Conservation (phyloP, 1,140 invertebrate species). For the Diorhabda sublineata region DNA sequence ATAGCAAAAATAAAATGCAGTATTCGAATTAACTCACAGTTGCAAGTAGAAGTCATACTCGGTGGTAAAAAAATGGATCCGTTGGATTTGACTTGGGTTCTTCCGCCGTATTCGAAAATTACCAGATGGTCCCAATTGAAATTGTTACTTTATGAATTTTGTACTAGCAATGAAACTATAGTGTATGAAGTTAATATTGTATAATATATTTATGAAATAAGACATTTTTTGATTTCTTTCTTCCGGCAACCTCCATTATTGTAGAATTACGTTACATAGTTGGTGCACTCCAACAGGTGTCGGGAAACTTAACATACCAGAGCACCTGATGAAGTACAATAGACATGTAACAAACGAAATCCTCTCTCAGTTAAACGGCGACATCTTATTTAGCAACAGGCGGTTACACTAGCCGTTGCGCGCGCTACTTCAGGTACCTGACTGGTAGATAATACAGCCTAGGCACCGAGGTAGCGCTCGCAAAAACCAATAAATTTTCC, state of each 20-base stretch:
- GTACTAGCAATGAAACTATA: neutral
- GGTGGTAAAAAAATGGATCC: slow-evolving; percentile 16
- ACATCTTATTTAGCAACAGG: neutral
- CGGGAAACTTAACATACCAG: slow-evolving; percentile 80
- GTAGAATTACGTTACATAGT: slow-evolving; percentile 55
- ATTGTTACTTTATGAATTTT: slow-evolving; percentile 6
- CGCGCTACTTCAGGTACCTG: slow-evolving; percentile 98
- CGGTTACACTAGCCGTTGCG: slow-evolving; percentile 54
- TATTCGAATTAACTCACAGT: slow-evolving; percentile 14
- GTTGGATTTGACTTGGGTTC: slow-evolving; percentile 17
- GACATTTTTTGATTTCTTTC: too few species aligned
- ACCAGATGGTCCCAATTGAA: slow-evolving; percentile 23
- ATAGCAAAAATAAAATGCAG: slow-evolving; percentile 10
- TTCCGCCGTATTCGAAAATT: slow-evolving; percentile 13
- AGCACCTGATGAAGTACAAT: slow-evolving; percentile 99
- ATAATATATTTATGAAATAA: slow-evolving; percentile 3
- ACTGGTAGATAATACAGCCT: slow-evolving; percentile 64
- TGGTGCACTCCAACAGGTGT: slow-evolving; percentile 95
- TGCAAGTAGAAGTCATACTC: slow-evolving; percentile 11
- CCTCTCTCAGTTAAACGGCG: neutral
- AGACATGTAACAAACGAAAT: slow-evolving; percentile 70
- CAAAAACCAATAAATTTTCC: slow-evolving; percentile 42
- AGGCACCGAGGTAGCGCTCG: slow-evolving; percentile 72
- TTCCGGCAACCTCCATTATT: neutral
- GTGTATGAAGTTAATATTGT: too few species aligned